These are phyloP conservation scores for Charina bottae DNA, from an alignment of 2,113 vertebrate species.

Conservation along the genomic window DNA sequence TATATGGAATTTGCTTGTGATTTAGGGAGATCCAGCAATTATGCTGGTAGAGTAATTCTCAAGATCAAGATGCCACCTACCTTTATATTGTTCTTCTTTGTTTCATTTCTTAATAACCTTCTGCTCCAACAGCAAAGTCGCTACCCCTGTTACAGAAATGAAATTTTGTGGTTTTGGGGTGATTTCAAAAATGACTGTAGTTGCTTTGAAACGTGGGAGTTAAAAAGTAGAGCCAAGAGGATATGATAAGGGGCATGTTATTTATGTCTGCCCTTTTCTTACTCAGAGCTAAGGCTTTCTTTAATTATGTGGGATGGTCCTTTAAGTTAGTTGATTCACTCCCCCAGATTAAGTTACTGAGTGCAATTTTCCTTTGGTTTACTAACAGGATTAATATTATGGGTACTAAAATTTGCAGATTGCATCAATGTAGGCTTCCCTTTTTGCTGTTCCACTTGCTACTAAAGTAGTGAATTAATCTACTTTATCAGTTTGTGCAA, in stretches of 20 bases:
- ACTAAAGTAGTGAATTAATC: too few species aligned
- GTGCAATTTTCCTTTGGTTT: not conserved
- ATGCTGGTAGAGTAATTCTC: not conserved
- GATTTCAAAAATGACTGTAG: not conserved
- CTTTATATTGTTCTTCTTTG: conserved; percentile 14
- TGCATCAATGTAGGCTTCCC: not conserved
- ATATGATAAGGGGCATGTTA: not conserved
- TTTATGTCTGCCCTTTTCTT: not conserved
- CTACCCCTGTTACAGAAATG: conserved; percentile 24
- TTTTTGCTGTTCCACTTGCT: not conserved
- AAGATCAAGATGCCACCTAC: conserved; percentile 14
- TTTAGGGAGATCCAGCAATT: conserved; percentile 12
- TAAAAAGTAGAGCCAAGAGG: conserved; percentile 25
- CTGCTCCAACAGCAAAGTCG: conserved; percentile 30
- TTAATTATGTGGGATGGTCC: not conserved
- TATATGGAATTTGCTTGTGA: conserved; percentile 42
- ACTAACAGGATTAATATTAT: not conserved
- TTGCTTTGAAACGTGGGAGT: conserved; percentile 26
- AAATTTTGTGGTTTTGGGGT: conserved; percentile 24
- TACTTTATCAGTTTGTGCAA: too few species aligned
- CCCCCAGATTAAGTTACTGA: not conserved
- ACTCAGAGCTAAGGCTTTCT: not conserved
- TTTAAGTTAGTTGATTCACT: too few species aligned
- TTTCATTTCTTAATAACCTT: conserved; percentile 35
- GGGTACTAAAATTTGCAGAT: not conserved